Evolutionary conservation across 2,888 invertebrate species (phyloP), one percentile per base, ranked within the genome.

Genomic region (Emmelina monodactyla): DNA sequence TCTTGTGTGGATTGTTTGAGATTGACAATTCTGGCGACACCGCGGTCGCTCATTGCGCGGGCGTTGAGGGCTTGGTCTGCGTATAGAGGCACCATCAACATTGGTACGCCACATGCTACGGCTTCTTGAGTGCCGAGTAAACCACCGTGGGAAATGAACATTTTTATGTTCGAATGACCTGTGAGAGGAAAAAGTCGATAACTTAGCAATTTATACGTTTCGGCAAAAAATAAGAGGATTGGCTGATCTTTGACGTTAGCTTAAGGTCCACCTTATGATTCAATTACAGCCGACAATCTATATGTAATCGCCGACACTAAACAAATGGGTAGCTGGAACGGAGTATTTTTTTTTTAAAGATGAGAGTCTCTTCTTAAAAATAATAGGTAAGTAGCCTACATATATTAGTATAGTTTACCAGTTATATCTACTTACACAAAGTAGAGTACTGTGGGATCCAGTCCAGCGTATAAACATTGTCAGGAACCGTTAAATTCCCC

Each of bases 61-160:
- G 83, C 75, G 51, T 85, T 85, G 13, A 82, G 53, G 1, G 72
- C 73, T 47, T 71, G 80, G 45, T 82, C 82, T n/a, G 82, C 82
- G 43, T 82, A 81, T 25, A 83, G 51, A 0, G 83, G 82, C 19
- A 84, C 71, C 40, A 81, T 82, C 19, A 84, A 47, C 58, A 83
- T 76, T 0, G 83, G 83, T 3, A 81, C 79, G 1, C 76, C 83
- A 44, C 82, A 82, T 16, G 80, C 80, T 14, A 82, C 80, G 1
- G 84, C 80, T 51, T 85, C 86, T 51, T 84, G 84, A 1, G 83
- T 80, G 29, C 85, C 83, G 37, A 85, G 72, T 28, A 85, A 63
- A 3, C 86, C 86, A 3, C 85, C 86, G 58, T 86, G 86, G 1
- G 84, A 83, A 52, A 86, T 82, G 51, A 86, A 85, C 35, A 83